Percentiles rank a stretch among this genome's conserved stretches.
These are phyloP conservation scores for Chalcosyrphus nemorum DNA, from an alignment of 2,888 invertebrate genomes.

Conservation along the genomic window DNA sequence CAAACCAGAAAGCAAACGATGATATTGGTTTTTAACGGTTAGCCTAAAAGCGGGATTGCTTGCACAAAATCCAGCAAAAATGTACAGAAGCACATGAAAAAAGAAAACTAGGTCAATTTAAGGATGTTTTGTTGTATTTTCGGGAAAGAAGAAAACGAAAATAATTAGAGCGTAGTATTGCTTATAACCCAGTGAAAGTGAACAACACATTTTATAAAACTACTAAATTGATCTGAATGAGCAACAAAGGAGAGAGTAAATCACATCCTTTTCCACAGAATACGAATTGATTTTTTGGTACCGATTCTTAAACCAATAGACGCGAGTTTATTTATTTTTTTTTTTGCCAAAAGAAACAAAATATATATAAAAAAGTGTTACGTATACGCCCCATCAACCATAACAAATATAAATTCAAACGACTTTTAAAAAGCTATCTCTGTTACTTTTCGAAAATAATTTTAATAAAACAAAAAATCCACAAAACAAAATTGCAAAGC, in stretches of 20 bases:
- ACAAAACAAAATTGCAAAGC: not conserved
- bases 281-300: not conserved
- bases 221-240: not conserved
- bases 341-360: not conserved
- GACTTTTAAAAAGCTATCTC: not conserved
- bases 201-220: not conserved
- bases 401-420: not conserved
- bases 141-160: not conserved
- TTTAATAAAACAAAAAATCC: not conserved
- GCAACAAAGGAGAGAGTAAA: not conserved
- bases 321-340: not conserved
- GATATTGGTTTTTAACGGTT: not conserved
- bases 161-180: not conserved
- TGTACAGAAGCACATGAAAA: constrained; percentile 19
- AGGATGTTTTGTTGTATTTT: constrained; percentile 33
- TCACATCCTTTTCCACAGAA: not conserved
- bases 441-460: not conserved
- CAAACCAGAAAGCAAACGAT: not conserved
- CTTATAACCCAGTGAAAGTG: not conserved
- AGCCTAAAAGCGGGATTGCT: not conserved
- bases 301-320: not conserved
- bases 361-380: constrained; percentile 23
- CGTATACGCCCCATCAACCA: constrained; percentile 40
- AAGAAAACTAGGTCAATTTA: constrained; percentile 53
- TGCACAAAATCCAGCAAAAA: not conserved